These are phyloP conservation scores for Pachliopta kotzebuea DNA, from an alignment of 2,888 invertebrate species.

Conservation along the genomic window DNA sequence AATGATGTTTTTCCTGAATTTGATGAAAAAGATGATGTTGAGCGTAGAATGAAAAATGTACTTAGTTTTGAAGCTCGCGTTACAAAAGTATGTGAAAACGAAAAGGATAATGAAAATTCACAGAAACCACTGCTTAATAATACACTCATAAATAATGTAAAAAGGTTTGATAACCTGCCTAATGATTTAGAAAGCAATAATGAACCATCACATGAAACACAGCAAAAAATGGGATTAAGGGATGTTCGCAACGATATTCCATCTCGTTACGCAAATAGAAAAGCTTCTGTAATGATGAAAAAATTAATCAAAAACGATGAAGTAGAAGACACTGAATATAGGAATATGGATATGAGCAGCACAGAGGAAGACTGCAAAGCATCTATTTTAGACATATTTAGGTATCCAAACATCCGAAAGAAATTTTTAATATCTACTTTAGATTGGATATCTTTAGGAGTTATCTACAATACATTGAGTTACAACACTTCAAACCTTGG, in stretches of 20 bases:
- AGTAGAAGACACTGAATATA: constrained; percentile 56
- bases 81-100: constrained; percentile 50
- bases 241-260: constrained; percentile 54
- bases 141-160: neutral
- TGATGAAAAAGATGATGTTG: constrained; percentile 48
- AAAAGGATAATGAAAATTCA: constrained; percentile 37
- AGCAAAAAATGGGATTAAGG: constrained; percentile 47
- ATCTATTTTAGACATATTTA: constrained; percentile 82
- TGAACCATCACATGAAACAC: neutral
- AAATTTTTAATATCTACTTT: constrained; percentile 84
- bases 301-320: constrained; percentile 55
- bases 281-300: constrained; percentile 59
- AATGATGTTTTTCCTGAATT: constrained; percentile 48
- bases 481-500: constrained; percentile 85
- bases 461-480: constrained; percentile 84
- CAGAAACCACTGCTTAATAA: neutral
- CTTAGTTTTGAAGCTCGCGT: constrained; percentile 60
- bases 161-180: neutral
- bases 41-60: constrained; percentile 66
- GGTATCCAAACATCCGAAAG: constrained; percentile 83
- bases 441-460: constrained; percentile 84
- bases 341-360: constrained; percentile 66
- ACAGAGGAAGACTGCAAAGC: constrained; percentile 76
- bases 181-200: constrained; percentile 17
- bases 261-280: constrained; percentile 50